Percentiles rank a stretch among this genome's conserved stretches.
Evolutionary conservation across 2,113 vertebrate genomes (phyloP).

Genomic region (Myxocyprinus asiaticus): DNA sequence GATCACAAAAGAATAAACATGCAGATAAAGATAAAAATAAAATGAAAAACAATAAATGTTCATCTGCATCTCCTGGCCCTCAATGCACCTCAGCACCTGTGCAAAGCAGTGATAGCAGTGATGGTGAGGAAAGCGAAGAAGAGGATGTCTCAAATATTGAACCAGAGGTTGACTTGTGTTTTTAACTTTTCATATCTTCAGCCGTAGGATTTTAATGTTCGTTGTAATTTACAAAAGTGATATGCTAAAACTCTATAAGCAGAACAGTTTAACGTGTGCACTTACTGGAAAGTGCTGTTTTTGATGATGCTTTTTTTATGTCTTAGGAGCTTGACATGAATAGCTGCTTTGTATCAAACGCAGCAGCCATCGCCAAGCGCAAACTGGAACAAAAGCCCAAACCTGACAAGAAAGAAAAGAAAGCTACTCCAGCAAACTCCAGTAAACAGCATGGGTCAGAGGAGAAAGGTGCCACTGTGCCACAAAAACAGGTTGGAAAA

Average conservation of each 20-base stretch:
- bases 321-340: conserved; percentile 65
- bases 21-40: conserved; percentile 42
- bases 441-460: conserved; percentile 24
- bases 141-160: conserved; percentile 34
- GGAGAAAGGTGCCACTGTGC: neutral
- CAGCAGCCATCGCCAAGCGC: conserved; percentile 52
- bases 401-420: conserved; percentile 35
- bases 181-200: neutral
- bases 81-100: neutral
- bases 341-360: conserved; percentile 56
- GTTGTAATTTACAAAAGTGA: too few relatives aligned
- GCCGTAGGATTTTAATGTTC: too few relatives aligned
- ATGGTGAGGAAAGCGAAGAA: too few relatives aligned
- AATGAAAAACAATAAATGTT: conserved; percentile 33
- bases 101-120: conserved; percentile 31
- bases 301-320: neutral
- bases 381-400: conserved; percentile 51
- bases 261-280: too few relatives aligned
- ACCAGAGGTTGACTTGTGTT: conserved; percentile 57
- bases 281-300: neutral
- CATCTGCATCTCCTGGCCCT: conserved; percentile 22
- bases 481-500: conserved; percentile 41
- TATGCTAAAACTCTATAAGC: too few relatives aligned
- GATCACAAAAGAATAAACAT: conserved; percentile 49
- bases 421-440: conserved; percentile 44